phyloP scores from a whole-genome alignment of 2,113 vertebrate species.

The Phylloscopus whistleri region DNA sequence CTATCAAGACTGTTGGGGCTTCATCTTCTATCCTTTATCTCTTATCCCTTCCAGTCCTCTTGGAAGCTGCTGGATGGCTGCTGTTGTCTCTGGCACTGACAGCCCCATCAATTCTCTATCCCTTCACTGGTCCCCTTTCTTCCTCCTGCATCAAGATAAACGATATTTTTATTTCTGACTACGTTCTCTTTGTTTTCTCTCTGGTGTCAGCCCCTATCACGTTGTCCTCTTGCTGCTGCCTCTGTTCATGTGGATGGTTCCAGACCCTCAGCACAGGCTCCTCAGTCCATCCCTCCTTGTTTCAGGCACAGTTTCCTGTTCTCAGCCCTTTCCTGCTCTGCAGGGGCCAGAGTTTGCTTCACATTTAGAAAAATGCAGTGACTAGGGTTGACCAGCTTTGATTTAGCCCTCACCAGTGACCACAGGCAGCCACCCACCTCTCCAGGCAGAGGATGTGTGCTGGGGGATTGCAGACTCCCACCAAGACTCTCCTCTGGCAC shows the following conservation, averaged over 20 bases:
- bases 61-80: neutral
- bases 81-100: neutral
- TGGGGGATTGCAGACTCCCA: neutral
- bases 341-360: neutral
- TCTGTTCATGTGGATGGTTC: accelerated
- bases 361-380: neutral
- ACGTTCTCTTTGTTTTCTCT: neutral
- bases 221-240: neutral
- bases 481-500: accelerated
- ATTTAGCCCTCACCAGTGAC: neutral
- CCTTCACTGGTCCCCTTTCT: neutral
- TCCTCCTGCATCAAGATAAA: neutral
- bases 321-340: accelerated
- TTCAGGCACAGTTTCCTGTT: accelerated
- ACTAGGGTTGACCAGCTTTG: accelerated
- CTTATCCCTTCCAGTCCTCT: neutral
- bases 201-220: accelerated
- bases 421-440: accelerated
- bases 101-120: neutral
- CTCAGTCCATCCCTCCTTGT: accelerated
- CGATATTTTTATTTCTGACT: neutral
- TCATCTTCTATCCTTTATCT: slow-evolving; percentile 17
- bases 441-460: neutral
- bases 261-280: neutral
- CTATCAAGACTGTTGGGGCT: neutral